Evolutionary conservation across 2,888 invertebrate genomes (phyloP), one percentile per base, ranked within the genome.

Genomic region (Idaea straminata): DNA sequence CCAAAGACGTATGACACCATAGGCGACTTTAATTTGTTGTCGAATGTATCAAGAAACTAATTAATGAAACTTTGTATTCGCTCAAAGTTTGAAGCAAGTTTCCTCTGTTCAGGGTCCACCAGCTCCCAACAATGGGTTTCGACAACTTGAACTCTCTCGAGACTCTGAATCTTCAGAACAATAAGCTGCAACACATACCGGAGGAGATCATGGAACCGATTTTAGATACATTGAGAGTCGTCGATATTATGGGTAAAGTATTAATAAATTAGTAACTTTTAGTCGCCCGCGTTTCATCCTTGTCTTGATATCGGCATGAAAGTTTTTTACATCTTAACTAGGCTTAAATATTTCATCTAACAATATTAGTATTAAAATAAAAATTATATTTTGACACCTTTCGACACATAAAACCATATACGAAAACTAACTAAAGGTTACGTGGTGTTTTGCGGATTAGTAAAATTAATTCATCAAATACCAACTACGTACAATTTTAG

Each of bases 141-240:
- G 97, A 97, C 81, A 97, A 97, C 84, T 92, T 98, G 69, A 97
- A 98, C 87, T 98, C 98, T 2, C 88, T 98, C 88, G 98, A 98
- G 92, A 97, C 96, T 10, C 86, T 98, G 61, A 97, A 96, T 84
- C 92, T 98, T 66, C 97, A 98, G 85, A 98, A 98, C 85, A 98
- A 98, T 89, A 97, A 97, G 84, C 89, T 98, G 72, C 94, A 94
- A 73, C 96, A 96, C 74, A 95, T 98, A 74, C 95, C 96, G 0
- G 97, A 97, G 81, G 98, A 98, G 82, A 96, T 97, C 62, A 97
- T 97, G 95, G 97, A 97, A 82, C 97, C 96, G 15, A 95, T 98
- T 69, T 94, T 97, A 76, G 98, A 98, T 83, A 98, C 97, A 0
- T 93, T 98, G 13, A 94, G 96, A 75, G 96, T 97, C 69, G 95